Percentiles rank a stretch among this genome's conserved stretches.
These are phyloP conservation scores for Bubo bubo DNA, from an alignment of 2,113 vertebrate species.

Conservation along the genomic window DNA sequence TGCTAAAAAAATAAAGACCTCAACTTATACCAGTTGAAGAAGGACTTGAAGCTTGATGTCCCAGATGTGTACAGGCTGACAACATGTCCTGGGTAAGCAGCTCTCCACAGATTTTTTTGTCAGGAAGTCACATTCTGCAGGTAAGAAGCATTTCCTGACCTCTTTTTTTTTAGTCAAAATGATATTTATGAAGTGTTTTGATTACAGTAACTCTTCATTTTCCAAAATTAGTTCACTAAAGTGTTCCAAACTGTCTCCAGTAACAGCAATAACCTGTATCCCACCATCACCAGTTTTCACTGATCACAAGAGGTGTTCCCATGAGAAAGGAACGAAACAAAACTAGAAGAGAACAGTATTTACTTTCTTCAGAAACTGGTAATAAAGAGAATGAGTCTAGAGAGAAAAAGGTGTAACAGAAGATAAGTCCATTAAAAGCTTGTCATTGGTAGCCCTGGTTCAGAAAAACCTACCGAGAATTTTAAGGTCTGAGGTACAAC, in stretches of 20 bases:
- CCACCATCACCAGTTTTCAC: background rate
- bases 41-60: background rate
- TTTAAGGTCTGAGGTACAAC: background rate
- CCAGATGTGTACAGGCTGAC: background rate
- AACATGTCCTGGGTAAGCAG: background rate
- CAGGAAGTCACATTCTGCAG: background rate
- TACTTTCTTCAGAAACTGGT: background rate
- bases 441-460: background rate
- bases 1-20: background rate
- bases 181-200: background rate
- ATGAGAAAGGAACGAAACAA: background rate
- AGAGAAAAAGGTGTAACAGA: background rate
- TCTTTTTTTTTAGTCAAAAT: background rate
- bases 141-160: background rate
- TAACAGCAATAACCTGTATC: background rate
- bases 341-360: background rate
- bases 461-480: background rate
- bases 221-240: background rate
- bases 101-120: background rate
- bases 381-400: background rate
- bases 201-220: background rate
- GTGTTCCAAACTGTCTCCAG: background rate
- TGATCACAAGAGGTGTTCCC: background rate
- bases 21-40: background rate
- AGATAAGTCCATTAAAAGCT: background rate